Percentiles rank a stretch among this genome's conserved stretches.
Evolutionary conservation across 92 coral and sea anemone genomes (phyloP).

Genomic region (Anthopleura xanthogrammica): DNA sequence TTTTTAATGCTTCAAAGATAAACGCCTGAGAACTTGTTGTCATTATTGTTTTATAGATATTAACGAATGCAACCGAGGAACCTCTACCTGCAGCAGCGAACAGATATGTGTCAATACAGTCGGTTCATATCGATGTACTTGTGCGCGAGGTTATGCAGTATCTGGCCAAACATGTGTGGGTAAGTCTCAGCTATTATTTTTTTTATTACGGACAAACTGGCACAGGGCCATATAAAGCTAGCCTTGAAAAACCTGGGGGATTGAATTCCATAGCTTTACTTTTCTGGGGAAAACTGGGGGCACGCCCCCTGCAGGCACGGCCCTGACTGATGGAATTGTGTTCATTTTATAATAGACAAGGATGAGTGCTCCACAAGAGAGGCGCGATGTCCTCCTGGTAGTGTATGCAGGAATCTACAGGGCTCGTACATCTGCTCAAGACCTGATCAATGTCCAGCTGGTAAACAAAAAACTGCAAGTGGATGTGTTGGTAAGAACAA

Average conservation of each 20-base stretch:
- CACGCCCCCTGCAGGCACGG: no score
- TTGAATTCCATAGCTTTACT: no score
- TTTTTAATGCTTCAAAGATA: no score
- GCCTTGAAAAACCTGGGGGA: no score
- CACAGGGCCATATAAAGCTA: no score
- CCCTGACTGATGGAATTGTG: no score
- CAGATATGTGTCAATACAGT: conserved; percentile 32
- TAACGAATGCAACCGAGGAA: conserved; percentile 42
- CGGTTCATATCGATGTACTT: conserved; percentile 29
- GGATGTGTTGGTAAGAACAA: conserved; percentile 27
- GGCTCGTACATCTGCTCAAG: conserved; percentile 18
- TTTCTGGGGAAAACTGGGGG: neutral
- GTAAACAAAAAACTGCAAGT: conserved; percentile 1
- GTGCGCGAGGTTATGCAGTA: conserved; percentile 6
- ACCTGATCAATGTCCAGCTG: conserved; percentile 17
- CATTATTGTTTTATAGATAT: conserved; percentile 26
- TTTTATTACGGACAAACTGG: no score
- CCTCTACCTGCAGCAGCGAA: conserved; percentile 20
- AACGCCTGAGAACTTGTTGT: neutral
- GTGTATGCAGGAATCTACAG: neutral
- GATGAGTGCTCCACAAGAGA: conserved; percentile 34
- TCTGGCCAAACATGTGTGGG: conserved; percentile 18
- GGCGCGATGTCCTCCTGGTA: conserved; percentile 5
- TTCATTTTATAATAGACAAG: neutral
- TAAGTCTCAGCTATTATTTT: neutral